These are phyloP conservation scores for Amphiprion ocellaris DNA, from an alignment of 2,113 vertebrate species.

Conservation along the genomic window DNA sequence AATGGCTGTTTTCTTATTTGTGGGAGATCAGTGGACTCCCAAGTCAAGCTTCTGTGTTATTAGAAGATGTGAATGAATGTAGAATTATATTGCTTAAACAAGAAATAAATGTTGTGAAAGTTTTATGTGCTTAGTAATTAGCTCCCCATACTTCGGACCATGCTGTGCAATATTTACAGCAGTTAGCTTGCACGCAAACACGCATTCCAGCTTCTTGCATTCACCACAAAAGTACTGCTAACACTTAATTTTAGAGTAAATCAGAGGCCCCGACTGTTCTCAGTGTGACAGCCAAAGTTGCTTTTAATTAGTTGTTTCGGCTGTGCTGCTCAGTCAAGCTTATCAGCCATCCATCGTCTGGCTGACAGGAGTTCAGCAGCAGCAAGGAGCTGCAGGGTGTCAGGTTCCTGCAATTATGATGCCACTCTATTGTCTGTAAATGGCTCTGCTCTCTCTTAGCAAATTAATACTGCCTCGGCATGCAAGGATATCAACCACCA, in stretches of 20 bases:
- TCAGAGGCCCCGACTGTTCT: conserved; percentile 44
- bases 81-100: neutral
- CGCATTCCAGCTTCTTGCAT: conserved; percentile 18
- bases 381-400: conserved; percentile 50
- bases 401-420: conserved; percentile 69
- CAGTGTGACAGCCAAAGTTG: conserved; percentile 48
- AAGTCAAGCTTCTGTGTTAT: neutral
- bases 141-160: neutral
- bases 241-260: conserved; percentile 53
- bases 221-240: conserved; percentile 26
- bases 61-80: neutral
- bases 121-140: conserved; percentile 27
- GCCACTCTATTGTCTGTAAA: conserved; percentile 58
- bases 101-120: conserved; percentile 5
- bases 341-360: conserved; percentile 50
- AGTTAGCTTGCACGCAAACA: conserved; percentile 47
- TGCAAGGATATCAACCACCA: conserved; percentile 34
- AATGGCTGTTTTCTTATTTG: neutral
- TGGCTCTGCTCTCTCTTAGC: conserved; percentile 37
- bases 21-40: neutral
- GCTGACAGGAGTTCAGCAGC: conserved; percentile 57
- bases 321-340: conserved; percentile 43
- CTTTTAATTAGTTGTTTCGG: conserved; percentile 75
- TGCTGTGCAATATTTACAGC: conserved; percentile 3
- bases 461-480: conserved; percentile 60